A percentile compares a stretch with the other conserved stretches of the same genome.
These are phyloP conservation scores for Sebastes umbrosus DNA, from an alignment of 2,797 vertebrate species.

Conservation along the genomic window DNA sequence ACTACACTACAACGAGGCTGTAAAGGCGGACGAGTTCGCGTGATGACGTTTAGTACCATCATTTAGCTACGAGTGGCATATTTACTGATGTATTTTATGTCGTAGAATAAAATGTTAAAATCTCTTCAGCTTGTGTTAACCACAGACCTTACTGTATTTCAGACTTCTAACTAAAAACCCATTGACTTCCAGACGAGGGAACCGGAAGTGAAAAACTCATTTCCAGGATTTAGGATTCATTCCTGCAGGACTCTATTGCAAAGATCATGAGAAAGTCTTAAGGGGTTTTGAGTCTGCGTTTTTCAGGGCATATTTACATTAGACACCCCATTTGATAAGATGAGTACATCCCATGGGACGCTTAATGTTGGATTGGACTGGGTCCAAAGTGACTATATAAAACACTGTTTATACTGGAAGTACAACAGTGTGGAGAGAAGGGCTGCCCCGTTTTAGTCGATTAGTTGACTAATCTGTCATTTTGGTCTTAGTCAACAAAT, in stretches of 20 bases:
- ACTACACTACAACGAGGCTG: background rate
- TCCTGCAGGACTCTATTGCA: background rate
- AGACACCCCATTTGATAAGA: constrained; percentile 7
- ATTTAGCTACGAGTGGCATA: accelerated
- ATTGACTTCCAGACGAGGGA: background rate
- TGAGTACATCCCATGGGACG: background rate
- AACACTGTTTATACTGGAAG: constrained; percentile 3
- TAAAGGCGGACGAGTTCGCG: background rate
- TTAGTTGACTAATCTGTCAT: background rate
- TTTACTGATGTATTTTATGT: background rate
- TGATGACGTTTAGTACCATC: background rate
- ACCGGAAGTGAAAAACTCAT: background rate
- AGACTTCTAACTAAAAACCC: background rate
- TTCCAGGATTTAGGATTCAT: background rate
- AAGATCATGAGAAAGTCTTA: background rate
- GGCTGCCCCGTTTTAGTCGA: accelerated
- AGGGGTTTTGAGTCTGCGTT: background rate
- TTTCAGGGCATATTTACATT: background rate
- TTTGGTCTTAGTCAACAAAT: background rate
- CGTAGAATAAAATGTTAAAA: background rate
- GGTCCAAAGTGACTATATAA: background rate
- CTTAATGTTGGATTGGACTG: background rate
- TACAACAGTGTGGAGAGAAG: background rate
- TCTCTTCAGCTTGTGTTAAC: no score
- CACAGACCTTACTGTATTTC: no score